Conservation (phyloP, 2,113 vertebrate genomes). For the Motacilla alba region DNA sequence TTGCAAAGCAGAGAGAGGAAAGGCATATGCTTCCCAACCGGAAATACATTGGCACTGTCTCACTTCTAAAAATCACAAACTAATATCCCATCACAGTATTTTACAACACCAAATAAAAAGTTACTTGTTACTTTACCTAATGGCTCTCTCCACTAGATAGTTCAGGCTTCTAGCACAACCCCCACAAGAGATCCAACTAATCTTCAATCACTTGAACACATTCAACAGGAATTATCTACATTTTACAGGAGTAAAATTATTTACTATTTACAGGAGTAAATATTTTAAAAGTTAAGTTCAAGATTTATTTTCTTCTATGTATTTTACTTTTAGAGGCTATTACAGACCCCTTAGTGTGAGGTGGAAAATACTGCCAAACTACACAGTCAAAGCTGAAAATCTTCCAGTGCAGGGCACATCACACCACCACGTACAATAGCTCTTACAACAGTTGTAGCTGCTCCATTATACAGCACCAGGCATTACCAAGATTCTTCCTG, state of each 20-base stretch:
- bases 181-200: background rate
- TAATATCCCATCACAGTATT: background rate
- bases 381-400: background rate
- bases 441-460: background rate
- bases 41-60: background rate
- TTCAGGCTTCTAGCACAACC: background rate
- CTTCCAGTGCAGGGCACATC: background rate
- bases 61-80: background rate
- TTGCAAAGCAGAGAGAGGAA: background rate
- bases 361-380: background rate
- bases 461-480: background rate
- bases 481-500: background rate
- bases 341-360: background rate
- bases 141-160: background rate
- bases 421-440: accelerated
- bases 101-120: background rate
- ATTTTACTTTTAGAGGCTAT: background rate
- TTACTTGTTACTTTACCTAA: background rate
- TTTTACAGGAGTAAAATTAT: too few relatives aligned
- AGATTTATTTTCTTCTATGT: background rate
- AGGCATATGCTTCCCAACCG: background rate
- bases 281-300: background rate
- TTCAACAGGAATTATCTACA: background rate
- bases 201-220: background rate
- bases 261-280: background rate